Base-by-base conservation (phyloP, 2,888 invertebrate genomes). In the Zygaena filipendulae region DNA sequence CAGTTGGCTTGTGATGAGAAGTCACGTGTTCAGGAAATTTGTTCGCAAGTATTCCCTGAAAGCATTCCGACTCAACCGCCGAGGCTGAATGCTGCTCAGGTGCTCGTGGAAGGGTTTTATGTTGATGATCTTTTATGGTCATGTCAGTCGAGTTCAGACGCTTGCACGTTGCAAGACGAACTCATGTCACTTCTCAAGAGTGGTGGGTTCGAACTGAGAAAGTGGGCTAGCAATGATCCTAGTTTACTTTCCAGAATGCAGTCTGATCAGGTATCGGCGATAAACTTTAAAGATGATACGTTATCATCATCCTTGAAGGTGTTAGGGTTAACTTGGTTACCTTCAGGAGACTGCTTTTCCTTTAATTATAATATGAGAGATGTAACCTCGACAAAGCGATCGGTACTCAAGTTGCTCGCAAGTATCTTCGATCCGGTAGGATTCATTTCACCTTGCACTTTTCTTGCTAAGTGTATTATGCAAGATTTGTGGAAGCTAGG, bases 401-500 rank as follows among this genome's bases (percentile, higher is more conserved):
- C 27, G 14, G 27, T 27, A 4, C 14, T 27, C 13, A 21, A 21
- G 14, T 22, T 22, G n/a, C 19, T 27, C 4, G 18, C 27, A 5
- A 5, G 7, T 25, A 18, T 23, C 19, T 12, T 25, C 21, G 7
- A 27, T 23, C 11, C 21, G 21, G 5, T 31, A 4, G 34, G 30
- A 7, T 25, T 31, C 3, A 19, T 25, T 13, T 18, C 25, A 3
- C 30, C 34, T 2, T 21, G 35, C n/a, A 27, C 22, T 2, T 35
- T 35, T 21, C 14, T 30, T 9, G 33, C 33, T 14, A 33, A 30
- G 20, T 22, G 27, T 7, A 28, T 35, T 4, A 22, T 35, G 23
- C 34, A 35, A 21, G 34, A 35, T 30, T 5, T 30, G 3, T 31
- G 30, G 30, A 35, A 35, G 22, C 16, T 35, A 7, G 26, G 29